These are phyloP conservation scores for Salticus scenicus DNA, from an alignment of 2,888 invertebrate genomes.

Conservation along the genomic window DNA sequence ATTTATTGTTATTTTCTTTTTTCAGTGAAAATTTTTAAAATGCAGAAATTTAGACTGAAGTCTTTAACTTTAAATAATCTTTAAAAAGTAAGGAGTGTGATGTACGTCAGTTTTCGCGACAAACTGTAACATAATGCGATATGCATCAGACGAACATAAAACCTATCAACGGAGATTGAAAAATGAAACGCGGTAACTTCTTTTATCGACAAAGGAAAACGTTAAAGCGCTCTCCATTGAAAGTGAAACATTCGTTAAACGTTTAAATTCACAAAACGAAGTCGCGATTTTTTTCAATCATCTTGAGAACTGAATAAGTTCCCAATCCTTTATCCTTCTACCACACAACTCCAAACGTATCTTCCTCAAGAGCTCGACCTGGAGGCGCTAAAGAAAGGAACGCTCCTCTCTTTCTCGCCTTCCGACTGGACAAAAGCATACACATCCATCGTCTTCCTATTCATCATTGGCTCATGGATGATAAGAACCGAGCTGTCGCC, in stretches of 20 bases:
- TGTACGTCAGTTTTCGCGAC: too few species aligned
- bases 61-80: too few species aligned
- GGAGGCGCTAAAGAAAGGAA: neutral
- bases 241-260: constrained; percentile 2
- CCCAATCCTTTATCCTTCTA: neutral
- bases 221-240: neutral
- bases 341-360: neutral
- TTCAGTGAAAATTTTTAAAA: too few species aligned
- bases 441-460: constrained; percentile 14
- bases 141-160: too few species aligned
- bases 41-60: too few species aligned
- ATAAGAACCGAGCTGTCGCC: neutral
- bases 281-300: constrained; percentile 9
- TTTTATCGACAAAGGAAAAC: neutral
- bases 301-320: constrained; percentile 1
- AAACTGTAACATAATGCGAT: too few species aligned
- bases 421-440: constrained; percentile 12
- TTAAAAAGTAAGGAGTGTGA: too few species aligned
- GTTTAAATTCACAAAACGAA: neutral
- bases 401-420: neutral
- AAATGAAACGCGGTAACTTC: too few species aligned
- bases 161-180: too few species aligned
- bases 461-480: neutral
- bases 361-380: constrained; percentile 9
- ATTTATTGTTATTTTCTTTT: too few species aligned